A percentile compares a stretch with the other conserved stretches of the same genome.
Conservation (phyloP, 2,888 invertebrate species). For the Caenorhabditis sp. region DNA sequence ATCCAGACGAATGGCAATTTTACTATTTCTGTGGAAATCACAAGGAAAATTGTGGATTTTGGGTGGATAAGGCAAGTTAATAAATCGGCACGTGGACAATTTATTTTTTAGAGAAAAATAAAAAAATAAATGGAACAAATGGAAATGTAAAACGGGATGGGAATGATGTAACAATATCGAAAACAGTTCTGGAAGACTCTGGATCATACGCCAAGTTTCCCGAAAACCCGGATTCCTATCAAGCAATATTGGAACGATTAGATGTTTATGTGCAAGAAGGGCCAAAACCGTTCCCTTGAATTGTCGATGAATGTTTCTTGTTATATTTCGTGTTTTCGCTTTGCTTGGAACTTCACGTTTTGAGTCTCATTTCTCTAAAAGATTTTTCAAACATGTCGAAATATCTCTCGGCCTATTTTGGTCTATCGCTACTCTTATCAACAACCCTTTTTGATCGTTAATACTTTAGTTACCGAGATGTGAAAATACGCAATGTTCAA, state of each 20-base stretch:
- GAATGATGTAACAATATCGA: constrained; percentile 1
- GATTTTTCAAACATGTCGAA: too few relatives aligned
- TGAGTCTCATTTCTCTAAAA: too few relatives aligned
- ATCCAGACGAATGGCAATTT: constrained; percentile 2
- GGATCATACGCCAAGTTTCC: constrained; percentile 10
- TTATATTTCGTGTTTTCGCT: background rate
- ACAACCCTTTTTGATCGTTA: too few relatives aligned
- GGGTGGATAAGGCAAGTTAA: background rate
- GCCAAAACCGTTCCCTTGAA: constrained; percentile 3
- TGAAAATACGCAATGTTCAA: too few relatives aligned
- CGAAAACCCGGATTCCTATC: constrained; percentile 4
- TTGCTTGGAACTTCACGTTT: too few relatives aligned
- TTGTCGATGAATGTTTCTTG: background rate
- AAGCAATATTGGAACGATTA: constrained; percentile 9
- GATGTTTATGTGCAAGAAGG: constrained; percentile 3
- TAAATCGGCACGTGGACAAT: too few relatives aligned
- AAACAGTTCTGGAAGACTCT: background rate
- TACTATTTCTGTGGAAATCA: background rate
- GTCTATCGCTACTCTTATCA: too few relatives aligned
- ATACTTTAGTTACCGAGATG: too few relatives aligned
- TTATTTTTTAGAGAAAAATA: too few relatives aligned
- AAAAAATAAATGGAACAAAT: background rate
- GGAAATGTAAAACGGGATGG: constrained; percentile 8
- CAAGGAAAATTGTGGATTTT: background rate
- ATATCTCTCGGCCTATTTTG: too few relatives aligned